Evolutionary conservation across 2,888 invertebrate species (phyloP).

Genomic region (Petrolisthes manimaculis): DNA sequence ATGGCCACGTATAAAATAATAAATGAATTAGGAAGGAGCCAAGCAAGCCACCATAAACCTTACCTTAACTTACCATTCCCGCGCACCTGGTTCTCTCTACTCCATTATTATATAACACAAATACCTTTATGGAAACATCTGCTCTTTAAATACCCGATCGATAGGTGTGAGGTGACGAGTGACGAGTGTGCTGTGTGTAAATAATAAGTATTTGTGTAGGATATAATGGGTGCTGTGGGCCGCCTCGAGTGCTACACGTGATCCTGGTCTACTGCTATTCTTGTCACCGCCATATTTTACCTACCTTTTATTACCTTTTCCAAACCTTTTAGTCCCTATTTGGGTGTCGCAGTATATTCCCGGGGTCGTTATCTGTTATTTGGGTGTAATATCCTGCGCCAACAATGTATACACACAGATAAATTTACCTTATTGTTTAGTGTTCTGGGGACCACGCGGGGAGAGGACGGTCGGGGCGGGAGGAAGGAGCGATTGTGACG

Average conservation of each 20-base stretch:
- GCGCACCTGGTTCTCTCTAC: no score
- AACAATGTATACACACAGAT: neutral
- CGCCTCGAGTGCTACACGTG: neutral
- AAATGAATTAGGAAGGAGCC: no score
- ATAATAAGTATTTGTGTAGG: no score
- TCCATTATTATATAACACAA: no score
- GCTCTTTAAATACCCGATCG: neutral
- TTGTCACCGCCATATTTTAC: neutral
- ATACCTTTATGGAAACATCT: neutral
- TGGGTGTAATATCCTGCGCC: no score
- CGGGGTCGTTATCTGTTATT: no score
- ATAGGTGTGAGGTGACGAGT: no score
- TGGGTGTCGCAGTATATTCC: no score
- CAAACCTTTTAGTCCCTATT: neutral
- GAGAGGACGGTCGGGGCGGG: neutral
- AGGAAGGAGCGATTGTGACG: slow-evolving; percentile 10
- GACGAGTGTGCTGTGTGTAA: no score
- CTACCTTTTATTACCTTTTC: neutral
- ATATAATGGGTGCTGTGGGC: neutral
- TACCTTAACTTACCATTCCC: no score
- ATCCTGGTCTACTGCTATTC: neutral
- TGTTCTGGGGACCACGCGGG: neutral
- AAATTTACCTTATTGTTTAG: neutral
- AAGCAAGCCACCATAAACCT: no score
- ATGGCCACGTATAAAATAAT: no score